Evolutionary conservation across 2,888 invertebrate genomes (phyloP).

Genomic region (Ethmia dodecea): DNA sequence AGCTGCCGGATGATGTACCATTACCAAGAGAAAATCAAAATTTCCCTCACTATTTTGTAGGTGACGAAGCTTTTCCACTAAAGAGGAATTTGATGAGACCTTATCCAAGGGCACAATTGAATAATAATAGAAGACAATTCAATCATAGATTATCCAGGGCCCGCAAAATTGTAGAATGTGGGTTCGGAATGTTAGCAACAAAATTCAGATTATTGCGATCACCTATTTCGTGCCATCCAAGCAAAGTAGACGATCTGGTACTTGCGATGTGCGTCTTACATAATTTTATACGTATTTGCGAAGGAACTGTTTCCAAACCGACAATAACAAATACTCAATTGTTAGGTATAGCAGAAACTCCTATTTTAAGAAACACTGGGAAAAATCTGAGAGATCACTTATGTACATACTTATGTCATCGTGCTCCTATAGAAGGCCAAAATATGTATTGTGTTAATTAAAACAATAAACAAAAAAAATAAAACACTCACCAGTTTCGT

Average conservation of each 20-base stretch:
- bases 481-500: slow-evolving; percentile 14
- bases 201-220: slow-evolving; percentile 10
- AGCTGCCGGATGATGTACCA: slow-evolving; percentile 8
- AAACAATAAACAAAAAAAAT: too few species aligned
- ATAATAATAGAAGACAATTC: slow-evolving; percentile 10
- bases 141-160: slow-evolving; percentile 16
- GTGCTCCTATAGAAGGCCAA: slow-evolving; percentile 18
- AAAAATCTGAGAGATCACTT: slow-evolving; percentile 19
- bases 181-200: slow-evolving; percentile 13
- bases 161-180: slow-evolving; percentile 14
- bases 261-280: slow-evolving; percentile 11
- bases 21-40: slow-evolving; percentile 11
- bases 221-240: slow-evolving; percentile 10
- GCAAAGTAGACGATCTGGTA: slow-evolving; percentile 12
- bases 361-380: slow-evolving; percentile 13
- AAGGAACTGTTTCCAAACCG: slow-evolving; percentile 17
- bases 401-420: slow-evolving; percentile 16
- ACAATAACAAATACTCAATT: slow-evolving; percentile 16
- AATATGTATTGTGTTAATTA: too few species aligned
- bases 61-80: slow-evolving; percentile 18
- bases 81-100: slow-evolving; percentile 15
- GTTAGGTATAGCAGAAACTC: slow-evolving; percentile 15
- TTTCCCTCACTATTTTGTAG: slow-evolving; percentile 13
- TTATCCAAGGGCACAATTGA: slow-evolving; percentile 11
- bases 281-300: slow-evolving; percentile 12